A percentile compares a stretch with the other conserved stretches of the same genome.
Conservation (phyloP, 2,113 vertebrate genomes). For the Ctenomys sociabilis region DNA sequence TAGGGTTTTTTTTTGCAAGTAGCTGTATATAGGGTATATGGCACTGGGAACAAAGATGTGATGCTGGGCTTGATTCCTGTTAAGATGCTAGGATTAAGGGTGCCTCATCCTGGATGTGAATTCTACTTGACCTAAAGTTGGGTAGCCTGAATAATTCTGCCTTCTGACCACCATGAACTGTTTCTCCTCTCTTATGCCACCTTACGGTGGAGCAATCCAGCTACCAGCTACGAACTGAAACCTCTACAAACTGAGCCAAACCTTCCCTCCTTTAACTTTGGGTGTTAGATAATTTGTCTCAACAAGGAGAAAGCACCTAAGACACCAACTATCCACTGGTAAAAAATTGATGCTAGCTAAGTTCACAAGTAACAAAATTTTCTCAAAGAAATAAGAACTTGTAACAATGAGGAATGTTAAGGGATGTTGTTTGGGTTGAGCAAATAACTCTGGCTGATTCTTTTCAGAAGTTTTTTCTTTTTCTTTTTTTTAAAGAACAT, state of each 20-base stretch:
- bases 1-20: too few species aligned
- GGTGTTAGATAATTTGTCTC: not conserved
- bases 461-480: not conserved
- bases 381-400: not conserved
- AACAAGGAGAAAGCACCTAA: not conserved
- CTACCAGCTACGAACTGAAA: not conserved
- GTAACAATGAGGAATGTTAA: not conserved
- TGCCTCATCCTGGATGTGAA: not conserved
- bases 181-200: not conserved
- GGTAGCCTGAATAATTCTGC: not conserved
- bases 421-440: not conserved
- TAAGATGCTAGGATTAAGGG: not conserved
- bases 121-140: not conserved
- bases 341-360: conserved; percentile 28
- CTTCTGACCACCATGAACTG: not conserved
- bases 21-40: too few species aligned
- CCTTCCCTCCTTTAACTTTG: not conserved
- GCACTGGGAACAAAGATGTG: not conserved
- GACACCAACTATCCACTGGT: not conserved
- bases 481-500: not conserved
- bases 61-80: not conserved
- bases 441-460: not conserved
- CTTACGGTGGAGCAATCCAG: not conserved
- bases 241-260: not conserved
- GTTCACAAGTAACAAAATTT: not conserved